Base-by-base conservation (phyloP, 1,140 invertebrate genomes). In the Drosophila guanche region DNA sequence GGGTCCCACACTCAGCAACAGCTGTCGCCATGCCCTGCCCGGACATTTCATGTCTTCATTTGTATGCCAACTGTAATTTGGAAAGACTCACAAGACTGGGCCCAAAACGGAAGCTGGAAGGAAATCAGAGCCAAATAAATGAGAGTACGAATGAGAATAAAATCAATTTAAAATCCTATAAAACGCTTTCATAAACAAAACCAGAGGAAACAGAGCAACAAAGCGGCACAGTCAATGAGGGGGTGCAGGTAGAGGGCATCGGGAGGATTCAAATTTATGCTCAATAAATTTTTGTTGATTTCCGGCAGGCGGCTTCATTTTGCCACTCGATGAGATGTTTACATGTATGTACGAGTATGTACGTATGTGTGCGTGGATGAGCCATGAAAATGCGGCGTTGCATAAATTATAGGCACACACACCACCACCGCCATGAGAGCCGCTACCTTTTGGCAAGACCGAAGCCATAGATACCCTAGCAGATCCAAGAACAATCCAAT, bases 201-300 rank as follows among this genome's bases (percentile, higher is more conserved):
- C 53, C 40, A 52, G 29, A 40, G 14, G 65, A 60, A 57, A 51
- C 58, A 55, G 43, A 66, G 43, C 54, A 63, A 71, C 54, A 63
- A 71, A 33, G 42, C 27, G 22, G 6, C 23, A 40, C 50, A 47
- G 27, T 41, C 20, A 20, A 20, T 20, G 16, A 20, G 40, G 50
- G 45, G 50, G 58, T 8, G 33, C 68, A 59, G 66, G 43, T 54
- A 73, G 47, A 54, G 65, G 60, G 61, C 58, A 73, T 68, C 68
- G 63, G 70, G 55, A 61, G 60, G 86, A 90, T 86, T 83, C 74
- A 78, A 90, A 90, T 90, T 90, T 90, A 90, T 89, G 86, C 81
- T 76, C 86, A 90, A 90, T 90, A 90, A 90, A 90, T 86, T 90
- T 86, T 79, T 88, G 84, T 83, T 88, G 83, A 88, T 88, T 88